Evolutionary conservation across 2,113 vertebrate genomes (phyloP), one percentile per base, ranked within the genome.

Genomic region (Tragelaphus scriptus): DNA sequence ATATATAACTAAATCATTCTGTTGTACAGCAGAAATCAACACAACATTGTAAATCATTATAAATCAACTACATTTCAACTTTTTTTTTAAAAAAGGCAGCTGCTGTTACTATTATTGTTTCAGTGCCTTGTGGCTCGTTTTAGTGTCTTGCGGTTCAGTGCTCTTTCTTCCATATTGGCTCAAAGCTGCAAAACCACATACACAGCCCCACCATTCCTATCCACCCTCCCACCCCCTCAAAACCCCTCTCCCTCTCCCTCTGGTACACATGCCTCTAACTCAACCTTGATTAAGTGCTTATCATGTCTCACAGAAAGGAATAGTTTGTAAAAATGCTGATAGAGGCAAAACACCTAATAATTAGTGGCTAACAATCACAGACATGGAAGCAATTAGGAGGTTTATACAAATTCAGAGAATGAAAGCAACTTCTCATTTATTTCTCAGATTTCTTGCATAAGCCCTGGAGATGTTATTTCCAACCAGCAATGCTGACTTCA

Each of bases 301-400:
- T 86, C 56, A 36, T 47, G 84, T 49, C 82, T 53, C 65, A 40
- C 23, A 51, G 58, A 90, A 59, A 94, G 87, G 75, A 85, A 85
- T 25, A 23, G 58, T 40, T 88, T 58, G 90, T 65, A 88, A 68
- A 96, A 95, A 96, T 28, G 85, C 80, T 96, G 95, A 88, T 59
- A 32, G 71, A 87, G 84, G 53, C 47, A 36, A 49, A 85, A 89
- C 88, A 85, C 47, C 93, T 94, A 92, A 85, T 97, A 90, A 96
- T 96, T 65, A 96, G 92, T 61, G 93, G 95, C 32, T 44, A 44
- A 47, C 26, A 53, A 92, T 59, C 65, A 82, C 65, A 96, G 85
- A 23, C 92, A 65, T 9, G 63, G 88, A 92, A 77, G 88, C 91
- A 85, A 82, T 90, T 94, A 84, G 58, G 59, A 59, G 53, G 94